Percentiles rank a stretch among this genome's conserved stretches.
Evolutionary conservation across 2,797 vertebrate species (phyloP).

Genomic region (Passerculus sandwichensis): DNA sequence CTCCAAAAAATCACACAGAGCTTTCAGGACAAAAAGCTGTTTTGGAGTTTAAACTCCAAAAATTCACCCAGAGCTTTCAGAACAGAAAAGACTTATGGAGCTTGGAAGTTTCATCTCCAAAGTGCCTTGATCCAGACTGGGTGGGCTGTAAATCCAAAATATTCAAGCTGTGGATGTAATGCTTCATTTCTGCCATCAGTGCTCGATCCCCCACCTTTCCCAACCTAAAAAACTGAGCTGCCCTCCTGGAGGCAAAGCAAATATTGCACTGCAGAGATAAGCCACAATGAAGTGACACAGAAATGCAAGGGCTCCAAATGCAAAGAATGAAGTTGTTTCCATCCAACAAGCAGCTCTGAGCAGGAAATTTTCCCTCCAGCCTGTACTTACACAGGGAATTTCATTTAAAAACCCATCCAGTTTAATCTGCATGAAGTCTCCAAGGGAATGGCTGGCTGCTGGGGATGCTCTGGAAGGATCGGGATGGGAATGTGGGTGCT

Average conservation of each 20-base stretch:
- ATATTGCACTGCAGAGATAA: background rate
- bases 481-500: fast-evolving
- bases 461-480: background rate
- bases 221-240: background rate
- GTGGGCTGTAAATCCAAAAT: too few species aligned
- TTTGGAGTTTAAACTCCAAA: too few species aligned
- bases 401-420: background rate
- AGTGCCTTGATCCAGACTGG: too few species aligned
- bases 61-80: too few species aligned
- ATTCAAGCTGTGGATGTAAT: too few species aligned
- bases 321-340: background rate
- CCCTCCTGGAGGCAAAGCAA: background rate
- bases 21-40: too few species aligned
- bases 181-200: too few species aligned
- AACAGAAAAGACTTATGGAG: too few species aligned
- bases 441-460: background rate
- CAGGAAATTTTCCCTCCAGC: background rate
- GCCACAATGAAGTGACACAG: background rate
- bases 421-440: background rate
- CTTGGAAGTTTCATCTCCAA: too few species aligned
- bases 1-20: too few species aligned
- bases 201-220: too few species aligned
- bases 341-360: background rate
- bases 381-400: background rate
- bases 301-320: background rate